Evolutionary conservation across 2,797 vertebrate species (phyloP), one percentile per base, ranked within the genome.

Genomic region (Coracias cyanogaster): DNA sequence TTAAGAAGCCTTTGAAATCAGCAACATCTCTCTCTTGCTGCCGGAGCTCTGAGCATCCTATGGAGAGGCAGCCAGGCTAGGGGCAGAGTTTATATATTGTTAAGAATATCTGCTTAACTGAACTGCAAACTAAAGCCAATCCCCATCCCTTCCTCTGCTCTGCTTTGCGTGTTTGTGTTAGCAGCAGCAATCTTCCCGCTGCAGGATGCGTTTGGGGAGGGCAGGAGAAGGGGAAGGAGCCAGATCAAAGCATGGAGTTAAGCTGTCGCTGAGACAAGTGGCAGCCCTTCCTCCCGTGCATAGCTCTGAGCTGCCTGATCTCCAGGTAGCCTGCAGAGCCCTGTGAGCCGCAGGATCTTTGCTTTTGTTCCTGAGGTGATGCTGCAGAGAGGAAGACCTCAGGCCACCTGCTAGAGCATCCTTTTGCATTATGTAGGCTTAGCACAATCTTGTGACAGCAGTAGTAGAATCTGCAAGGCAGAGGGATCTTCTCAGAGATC

Each of bases 1-100:
- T 71, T 28, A 66, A 54, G 77, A 79, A 94, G 78, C 71, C 90
- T 95, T 94, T 94, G 92, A 94, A 94, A 93, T 78, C 69, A 43
- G 62, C 15, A 69, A 2, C 54, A 0, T 58, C 69, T 84, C 58
- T 45, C n/a, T 83, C 71, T 82, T 33, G 72, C 81, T 93, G 72
- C 78, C 17, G 48, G 35, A 58, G 66, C 82, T 65, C 28, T 2
- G 60, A 61, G 67, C 41, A 6, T 69, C 52, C 76, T 48, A 24
- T 9, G 29, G 61, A 46, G 51, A 57, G 35, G 78, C 70, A 79
- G 51, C 37, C 37, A 21, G 51, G 58, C 29, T 18, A 6, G 80
- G 90, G 73, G 52, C 35, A 15, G 48, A 7, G 26, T 41, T 90
- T 31, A 13, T 35, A 7, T 33, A 4, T 64, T 46, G 49, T 83